Evolutionary conservation across 2,797 vertebrate genomes (phyloP).

Genomic region (Peromyscus eremicus): DNA sequence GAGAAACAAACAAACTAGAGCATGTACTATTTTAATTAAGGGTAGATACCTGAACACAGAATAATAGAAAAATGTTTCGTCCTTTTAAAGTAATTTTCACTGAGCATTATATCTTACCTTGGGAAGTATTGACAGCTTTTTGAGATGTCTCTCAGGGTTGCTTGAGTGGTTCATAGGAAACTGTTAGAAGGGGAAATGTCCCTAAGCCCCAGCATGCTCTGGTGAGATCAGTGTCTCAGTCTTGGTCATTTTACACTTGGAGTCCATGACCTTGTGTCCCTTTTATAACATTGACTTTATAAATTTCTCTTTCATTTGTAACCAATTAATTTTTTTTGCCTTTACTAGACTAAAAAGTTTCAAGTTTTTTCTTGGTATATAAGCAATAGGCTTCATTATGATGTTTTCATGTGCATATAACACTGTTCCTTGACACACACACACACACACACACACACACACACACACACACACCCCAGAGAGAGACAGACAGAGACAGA

Average conservation of each 20-base stretch:
- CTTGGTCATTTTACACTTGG: neutral
- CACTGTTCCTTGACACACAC: neutral
- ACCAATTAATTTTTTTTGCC: slow-evolving; percentile 27
- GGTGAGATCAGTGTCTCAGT: neutral
- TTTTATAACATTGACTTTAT: neutral
- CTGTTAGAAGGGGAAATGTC: neutral
- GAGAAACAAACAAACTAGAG: neutral
- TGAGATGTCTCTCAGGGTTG: neutral
- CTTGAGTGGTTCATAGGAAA: slow-evolving; percentile 8
- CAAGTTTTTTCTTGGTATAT: neutral
- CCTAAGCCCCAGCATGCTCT: neutral
- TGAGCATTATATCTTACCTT: neutral
- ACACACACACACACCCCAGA: too few relatives aligned
- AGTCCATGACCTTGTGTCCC: neutral
- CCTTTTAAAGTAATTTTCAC: neutral
- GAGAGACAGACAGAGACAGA: neutral
- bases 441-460: too few relatives aligned
- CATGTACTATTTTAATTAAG: slow-evolving; percentile 33
- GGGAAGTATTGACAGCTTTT: neutral
- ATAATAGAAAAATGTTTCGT: neutral
- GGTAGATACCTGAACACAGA: slow-evolving; percentile 28
- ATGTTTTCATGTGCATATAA: neutral
- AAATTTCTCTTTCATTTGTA: slow-evolving; percentile 44
- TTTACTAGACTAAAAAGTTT: slow-evolving; percentile 38
- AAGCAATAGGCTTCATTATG: neutral